Base-by-base conservation (phyloP, 2,888 invertebrate species). In the Pheosia gnoma region DNA sequence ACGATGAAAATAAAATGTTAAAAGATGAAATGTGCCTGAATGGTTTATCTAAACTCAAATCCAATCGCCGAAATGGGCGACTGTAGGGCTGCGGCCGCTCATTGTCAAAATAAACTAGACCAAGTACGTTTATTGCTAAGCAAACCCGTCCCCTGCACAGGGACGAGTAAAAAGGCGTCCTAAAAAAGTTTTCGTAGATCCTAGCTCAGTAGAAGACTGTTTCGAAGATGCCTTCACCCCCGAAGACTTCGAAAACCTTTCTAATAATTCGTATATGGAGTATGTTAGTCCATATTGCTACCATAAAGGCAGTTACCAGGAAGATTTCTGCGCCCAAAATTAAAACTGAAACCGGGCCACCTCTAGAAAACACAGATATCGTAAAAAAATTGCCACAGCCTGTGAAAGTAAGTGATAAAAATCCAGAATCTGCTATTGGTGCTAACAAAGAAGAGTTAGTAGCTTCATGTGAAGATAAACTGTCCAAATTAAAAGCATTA, bases 221-320 rank as follows among this genome's bases (percentile, higher is more conserved):
- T 91, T 87, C 66, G 89, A 89, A 80, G 91, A 91, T 82, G 90
- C 91, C 5, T 86, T 90, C 57, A 71, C 83, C 0, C 81, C 86
- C 0, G 91, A 92, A 70, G 87, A 89, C 74, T 85, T 88, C 66
- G 78, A 83, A 51, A 78, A 67, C n/a, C 69, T 87, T 13, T 71
- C 86, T 0, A 82, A 82, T 58, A 75, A 84, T 7, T 71, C 81
- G 0, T 79, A 71, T 59, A 71, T 89, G 43, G 80, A 90, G 63
- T 88, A 77, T 63, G 78, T 77, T 39, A 83, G 82, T 56, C 84
- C 88, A 0, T 66, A 65, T 45, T 84, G 80, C 63, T 76, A 77
- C 59, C 83, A 86, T 8, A 70, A 80, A 6, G 71, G 81, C 9
- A 70, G 79, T 11, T 74, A 83, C 10, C 74, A 72, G n/a, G 77